Conservation (phyloP, 1,140 invertebrate species). For the Melanaphis sacchari region DNA sequence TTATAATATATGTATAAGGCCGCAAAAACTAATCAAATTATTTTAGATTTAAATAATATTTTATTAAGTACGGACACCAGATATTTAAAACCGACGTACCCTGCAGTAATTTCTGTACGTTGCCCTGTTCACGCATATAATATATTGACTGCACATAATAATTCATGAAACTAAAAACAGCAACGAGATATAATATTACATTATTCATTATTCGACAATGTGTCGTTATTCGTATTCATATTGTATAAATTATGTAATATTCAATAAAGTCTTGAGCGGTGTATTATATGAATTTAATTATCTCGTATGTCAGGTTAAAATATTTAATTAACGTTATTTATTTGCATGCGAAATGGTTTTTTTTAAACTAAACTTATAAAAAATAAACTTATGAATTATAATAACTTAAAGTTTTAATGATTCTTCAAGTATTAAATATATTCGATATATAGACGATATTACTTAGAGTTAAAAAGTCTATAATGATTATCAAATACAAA, state of each 20-base stretch:
- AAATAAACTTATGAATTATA: too few relatives aligned
- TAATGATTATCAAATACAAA: background rate
- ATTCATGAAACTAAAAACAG: background rate
- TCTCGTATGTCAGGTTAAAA: background rate
- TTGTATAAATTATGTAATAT: constrained; percentile 12
- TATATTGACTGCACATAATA: background rate
- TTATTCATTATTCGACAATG: background rate
- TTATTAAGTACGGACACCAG: background rate
- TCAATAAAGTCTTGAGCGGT: background rate
- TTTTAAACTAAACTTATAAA: background rate
- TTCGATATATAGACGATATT: background rate
- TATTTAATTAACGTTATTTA: background rate
- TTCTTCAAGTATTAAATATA: background rate
- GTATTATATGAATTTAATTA: background rate
- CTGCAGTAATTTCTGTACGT: too few relatives aligned
- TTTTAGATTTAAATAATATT: background rate
- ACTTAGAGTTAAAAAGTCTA: background rate
- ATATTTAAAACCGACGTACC: background rate
- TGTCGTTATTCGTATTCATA: background rate
- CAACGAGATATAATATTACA: background rate
- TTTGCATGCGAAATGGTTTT: background rate
- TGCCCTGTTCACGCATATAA: background rate
- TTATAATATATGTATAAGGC: background rate
- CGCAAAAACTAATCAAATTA: background rate
- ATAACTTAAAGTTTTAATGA: background rate